These are phyloP conservation scores for Otis tarda DNA, from an alignment of 2,113 vertebrate species.

Conservation along the genomic window DNA sequence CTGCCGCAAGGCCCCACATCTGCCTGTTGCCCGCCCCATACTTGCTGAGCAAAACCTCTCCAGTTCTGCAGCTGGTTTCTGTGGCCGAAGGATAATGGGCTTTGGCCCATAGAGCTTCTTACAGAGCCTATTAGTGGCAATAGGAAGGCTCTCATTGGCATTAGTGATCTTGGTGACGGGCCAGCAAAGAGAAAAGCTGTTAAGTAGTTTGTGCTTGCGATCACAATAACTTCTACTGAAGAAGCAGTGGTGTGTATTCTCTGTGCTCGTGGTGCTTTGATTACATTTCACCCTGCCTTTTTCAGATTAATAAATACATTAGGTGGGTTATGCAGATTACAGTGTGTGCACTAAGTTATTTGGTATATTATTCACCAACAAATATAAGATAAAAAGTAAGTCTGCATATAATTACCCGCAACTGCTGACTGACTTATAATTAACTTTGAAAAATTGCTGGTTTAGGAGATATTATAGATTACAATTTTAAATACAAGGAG, in stretches of 20 bases:
- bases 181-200: background rate
- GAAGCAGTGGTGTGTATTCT: background rate
- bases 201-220: background rate
- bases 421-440: slow-evolving; percentile 64
- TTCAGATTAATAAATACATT: slow-evolving; percentile 4
- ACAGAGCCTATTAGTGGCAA: background rate
- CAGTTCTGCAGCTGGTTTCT: background rate
- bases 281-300: slow-evolving; percentile 5
- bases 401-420: slow-evolving; percentile 40
- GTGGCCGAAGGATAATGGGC: background rate
- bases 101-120: background rate
- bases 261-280: background rate
- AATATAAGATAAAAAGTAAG: slow-evolving; percentile 46
- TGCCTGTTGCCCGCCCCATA: rapidly evolving
- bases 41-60: background rate
- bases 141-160: background rate
- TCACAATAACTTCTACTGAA: background rate
- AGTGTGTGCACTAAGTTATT: background rate
- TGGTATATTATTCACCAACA: slow-evolving; percentile 46
- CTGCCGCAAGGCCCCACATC: background rate
- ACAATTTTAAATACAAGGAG: slow-evolving; percentile 48
- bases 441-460: slow-evolving; percentile 65
- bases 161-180: background rate
- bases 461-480: slow-evolving; percentile 50
- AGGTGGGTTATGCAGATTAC: slow-evolving; percentile 24